Evolutionary conservation across 1,140 invertebrate species (phyloP).

Genomic region (Scaptomyza hsui): DNA sequence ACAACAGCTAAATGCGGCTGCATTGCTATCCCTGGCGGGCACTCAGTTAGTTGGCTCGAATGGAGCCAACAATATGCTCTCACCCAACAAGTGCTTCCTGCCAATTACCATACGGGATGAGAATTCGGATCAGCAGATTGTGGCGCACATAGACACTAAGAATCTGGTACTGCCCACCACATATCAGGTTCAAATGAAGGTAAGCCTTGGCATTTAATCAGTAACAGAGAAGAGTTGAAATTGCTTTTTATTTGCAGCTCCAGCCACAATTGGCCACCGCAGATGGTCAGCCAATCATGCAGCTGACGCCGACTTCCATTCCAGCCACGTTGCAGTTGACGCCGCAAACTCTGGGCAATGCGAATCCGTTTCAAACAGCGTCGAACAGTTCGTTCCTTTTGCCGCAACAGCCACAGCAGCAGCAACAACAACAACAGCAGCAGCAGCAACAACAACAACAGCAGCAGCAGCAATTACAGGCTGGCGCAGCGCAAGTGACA

Average conservation of each 20-base stretch:
- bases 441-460: conserved; percentile 16
- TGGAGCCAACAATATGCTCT: conserved; percentile 51
- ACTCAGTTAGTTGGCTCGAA: conserved; percentile 30
- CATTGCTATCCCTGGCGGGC: conserved; percentile 53
- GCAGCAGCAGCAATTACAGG: conserved; percentile 21
- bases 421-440: conserved; percentile 30
- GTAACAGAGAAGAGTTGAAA: too few species aligned
- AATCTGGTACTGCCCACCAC: conserved; percentile 80
- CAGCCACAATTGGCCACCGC: conserved; percentile 79
- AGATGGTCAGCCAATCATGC: conserved; percentile 81
- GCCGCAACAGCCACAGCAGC: conserved; percentile 22
- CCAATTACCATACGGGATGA: conserved; percentile 82
- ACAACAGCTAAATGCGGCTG: conserved; percentile 63
- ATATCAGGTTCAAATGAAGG: conserved; percentile 83
- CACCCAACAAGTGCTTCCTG: conserved; percentile 81
- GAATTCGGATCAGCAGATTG: conserved; percentile 81
- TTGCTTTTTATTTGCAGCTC: conserved; percentile 32
- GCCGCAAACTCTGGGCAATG: conserved; percentile 55
- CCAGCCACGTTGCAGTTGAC: conserved; percentile 78
- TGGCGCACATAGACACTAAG: conserved; percentile 83
- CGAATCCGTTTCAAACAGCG: conserved; percentile 49
- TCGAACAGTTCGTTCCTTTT: conserved; percentile 49
- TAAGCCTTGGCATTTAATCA: conserved; percentile 18
- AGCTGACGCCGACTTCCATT: conserved; percentile 77
- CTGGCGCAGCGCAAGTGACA: conserved; percentile 49